Evolutionary conservation across 2,888 invertebrate genomes (phyloP), one percentile per base, ranked within the genome.

Genomic region (Creontiades dilutus): DNA sequence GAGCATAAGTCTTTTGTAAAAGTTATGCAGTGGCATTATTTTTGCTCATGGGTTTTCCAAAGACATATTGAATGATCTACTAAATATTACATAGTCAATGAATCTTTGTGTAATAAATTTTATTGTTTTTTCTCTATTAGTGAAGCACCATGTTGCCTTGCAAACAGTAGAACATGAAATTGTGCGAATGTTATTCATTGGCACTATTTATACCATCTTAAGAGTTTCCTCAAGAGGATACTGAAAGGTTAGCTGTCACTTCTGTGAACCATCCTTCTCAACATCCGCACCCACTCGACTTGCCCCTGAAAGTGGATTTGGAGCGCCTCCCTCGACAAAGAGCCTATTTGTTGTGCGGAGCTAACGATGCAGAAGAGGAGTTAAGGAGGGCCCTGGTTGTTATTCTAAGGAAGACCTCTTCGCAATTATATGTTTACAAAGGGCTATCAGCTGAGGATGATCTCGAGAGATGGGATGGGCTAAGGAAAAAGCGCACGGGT

Each of bases 341-440:
- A 55, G 23, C n/a, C 27, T 46, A 55, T 75, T 89, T 52, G 61
- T 90, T 90, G 90, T 90, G 90, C 55, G 86, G 27, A 61, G 55
- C 48, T 86, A 90, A 90, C 90, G 86, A 90, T 86, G 78, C 86
- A 90, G 90, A 90, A 90, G 75, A 27, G 90, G 57, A 90, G 90
- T 90, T 90, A 90, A 90, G 90, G 88, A 81, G 88, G 23, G 80
- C 19, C n/a, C 78, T 88, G 80, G 88, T 88, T 88, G 88, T 88
- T 88, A 88, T 88, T 88, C 88, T 88, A 88, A 78, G 88, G 88
- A 88, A 78, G 78, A 55, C 61, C 88, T 88, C 88, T 88, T 88
- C 88, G 88, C 88, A 88, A 88, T 88, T 88, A 88, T 88, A 78
- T 88, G 88, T 88, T 88, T 88, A 88, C 88, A 88, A 88, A 86